These are phyloP conservation scores for Tragopan temminckii DNA, from an alignment of 2,797 vertebrate genomes.

Conservation along the genomic window DNA sequence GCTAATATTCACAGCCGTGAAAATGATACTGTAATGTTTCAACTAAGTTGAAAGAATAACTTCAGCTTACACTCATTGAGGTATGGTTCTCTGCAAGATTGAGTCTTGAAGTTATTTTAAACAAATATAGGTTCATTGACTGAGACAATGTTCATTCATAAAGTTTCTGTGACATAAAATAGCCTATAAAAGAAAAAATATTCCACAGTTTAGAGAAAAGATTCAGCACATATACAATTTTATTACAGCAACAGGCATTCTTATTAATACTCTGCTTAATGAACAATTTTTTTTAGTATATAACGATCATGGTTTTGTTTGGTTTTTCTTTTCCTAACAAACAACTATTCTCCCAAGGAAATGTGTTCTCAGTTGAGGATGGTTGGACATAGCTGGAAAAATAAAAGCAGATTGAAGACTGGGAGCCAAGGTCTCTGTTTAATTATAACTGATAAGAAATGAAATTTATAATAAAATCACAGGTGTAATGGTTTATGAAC, in stretches of 20 bases:
- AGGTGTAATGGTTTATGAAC: background rate
- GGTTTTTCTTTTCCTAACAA: background rate
- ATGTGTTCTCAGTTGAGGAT: background rate
- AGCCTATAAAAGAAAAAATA: background rate
- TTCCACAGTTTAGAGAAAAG: background rate
- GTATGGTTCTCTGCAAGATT: background rate
- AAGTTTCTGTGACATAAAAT: background rate
- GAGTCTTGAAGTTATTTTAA: background rate
- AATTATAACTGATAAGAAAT: background rate
- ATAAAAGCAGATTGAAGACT: accelerated
- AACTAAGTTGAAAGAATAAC: background rate
- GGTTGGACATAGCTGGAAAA: background rate
- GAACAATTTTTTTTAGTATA: background rate
- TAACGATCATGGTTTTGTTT: too few species aligned
- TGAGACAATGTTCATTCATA: background rate
- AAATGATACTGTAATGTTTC: background rate
- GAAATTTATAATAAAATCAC: background rate
- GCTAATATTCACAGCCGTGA: background rate
- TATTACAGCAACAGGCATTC: background rate
- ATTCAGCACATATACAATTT: background rate
- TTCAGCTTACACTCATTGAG: background rate
- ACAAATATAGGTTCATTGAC: background rate
- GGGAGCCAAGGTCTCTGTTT: background rate
- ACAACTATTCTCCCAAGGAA: background rate
- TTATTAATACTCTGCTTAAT: background rate